Evolutionary conservation across 1,140 invertebrate species (phyloP).

Genomic region (Drosophila auraria): DNA sequence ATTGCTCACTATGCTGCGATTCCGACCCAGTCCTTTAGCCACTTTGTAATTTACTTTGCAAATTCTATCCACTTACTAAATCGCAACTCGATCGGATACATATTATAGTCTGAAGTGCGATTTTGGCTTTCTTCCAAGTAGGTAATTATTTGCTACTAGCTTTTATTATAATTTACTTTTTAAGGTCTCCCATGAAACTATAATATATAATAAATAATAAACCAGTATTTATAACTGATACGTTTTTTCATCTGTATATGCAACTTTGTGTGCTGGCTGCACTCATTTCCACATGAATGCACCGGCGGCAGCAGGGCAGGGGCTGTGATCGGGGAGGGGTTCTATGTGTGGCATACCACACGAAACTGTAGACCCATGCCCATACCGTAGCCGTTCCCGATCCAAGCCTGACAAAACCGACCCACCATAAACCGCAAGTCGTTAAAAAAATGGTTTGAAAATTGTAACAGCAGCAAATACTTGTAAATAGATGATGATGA

Average conservation of each 20-base stretch:
- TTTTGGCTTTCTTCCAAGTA: too few species aligned
- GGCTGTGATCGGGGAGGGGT: constrained; percentile 21
- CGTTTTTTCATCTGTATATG: constrained; percentile 38
- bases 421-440: constrained; percentile 71
- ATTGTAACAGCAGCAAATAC: constrained; percentile 52
- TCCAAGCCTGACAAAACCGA: constrained; percentile 20
- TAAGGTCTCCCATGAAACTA: neutral
- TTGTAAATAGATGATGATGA: constrained; percentile 55
- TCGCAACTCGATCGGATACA: too few species aligned
- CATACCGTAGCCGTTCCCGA: constrained; percentile 35
- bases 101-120: too few species aligned
- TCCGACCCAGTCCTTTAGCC: too few species aligned
- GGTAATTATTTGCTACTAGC: too few species aligned
- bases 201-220: neutral
- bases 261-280: constrained; percentile 67
- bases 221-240: neutral
- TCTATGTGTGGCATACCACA: constrained; percentile 45
- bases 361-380: constrained; percentile 32
- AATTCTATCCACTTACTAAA: too few species aligned
- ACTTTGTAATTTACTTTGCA: too few species aligned
- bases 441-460: constrained; percentile 64
- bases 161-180: neutral
- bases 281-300: constrained; percentile 84
- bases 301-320: constrained; percentile 36
- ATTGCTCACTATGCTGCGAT: too few species aligned